Conservation (phyloP, 1,140 invertebrate genomes). For the Akabosia matsudoensis region DNA sequence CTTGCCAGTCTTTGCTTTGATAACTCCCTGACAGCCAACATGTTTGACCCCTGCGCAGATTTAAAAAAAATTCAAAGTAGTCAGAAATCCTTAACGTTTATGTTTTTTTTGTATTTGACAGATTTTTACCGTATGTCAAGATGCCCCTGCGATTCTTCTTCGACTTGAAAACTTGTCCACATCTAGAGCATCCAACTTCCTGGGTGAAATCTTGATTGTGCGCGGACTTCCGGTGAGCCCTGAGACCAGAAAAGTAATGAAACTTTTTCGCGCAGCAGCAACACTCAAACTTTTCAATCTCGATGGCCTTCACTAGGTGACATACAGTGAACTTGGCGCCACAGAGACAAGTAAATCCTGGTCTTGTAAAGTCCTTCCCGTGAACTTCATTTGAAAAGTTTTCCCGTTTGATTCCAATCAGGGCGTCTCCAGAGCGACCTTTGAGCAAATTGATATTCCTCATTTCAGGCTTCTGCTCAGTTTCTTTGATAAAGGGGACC, state of each 20-base stretch:
- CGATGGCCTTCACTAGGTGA: not conserved
- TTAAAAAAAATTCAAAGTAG: no score
- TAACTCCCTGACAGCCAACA: conserved; percentile 4
- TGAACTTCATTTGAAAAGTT: not conserved
- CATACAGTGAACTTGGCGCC: not conserved
- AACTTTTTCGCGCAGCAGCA: not conserved
- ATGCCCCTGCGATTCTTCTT: not conserved
- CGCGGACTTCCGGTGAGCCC: not conserved
- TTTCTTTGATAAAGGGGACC: no score
- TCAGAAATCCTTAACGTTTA: no score
- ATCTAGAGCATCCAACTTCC: not conserved
- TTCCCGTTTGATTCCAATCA: not conserved
- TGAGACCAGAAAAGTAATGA: not conserved
- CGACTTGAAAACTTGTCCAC: not conserved
- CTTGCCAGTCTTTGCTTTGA: not conserved
- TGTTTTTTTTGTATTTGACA: no score
- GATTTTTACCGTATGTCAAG: not conserved
- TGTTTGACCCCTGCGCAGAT: not conserved
- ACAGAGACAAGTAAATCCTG: not conserved
- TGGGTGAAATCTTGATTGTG: not conserved
- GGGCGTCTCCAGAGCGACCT: no score
- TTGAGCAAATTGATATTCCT: no score
- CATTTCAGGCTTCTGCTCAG: no score
- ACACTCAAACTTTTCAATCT: not conserved
- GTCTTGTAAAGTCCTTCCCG: not conserved